Evolutionary conservation across 2,888 invertebrate species (phyloP).

Genomic region (Mythimna albipuncta): DNA sequence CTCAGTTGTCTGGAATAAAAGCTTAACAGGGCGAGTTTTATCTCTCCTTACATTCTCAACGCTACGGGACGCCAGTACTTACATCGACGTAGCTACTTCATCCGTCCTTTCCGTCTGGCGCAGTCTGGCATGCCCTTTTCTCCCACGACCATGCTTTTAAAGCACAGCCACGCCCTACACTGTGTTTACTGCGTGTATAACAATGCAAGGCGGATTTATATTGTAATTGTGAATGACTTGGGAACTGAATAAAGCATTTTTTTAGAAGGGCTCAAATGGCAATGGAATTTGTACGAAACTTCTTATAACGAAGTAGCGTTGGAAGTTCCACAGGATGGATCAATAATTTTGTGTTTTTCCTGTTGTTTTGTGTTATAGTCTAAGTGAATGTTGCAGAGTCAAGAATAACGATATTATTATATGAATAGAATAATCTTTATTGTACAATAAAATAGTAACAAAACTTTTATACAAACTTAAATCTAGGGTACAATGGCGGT

Average conservation of each 20-base stretch:
- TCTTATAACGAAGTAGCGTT: neutral
- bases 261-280: slow-evolving; percentile 12
- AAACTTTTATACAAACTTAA: too few species aligned
- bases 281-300: neutral
- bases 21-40: slow-evolving; percentile 18
- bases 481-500: too few species aligned
- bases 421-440: too few species aligned
- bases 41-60: slow-evolving; percentile 20
- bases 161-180: slow-evolving; percentile 50
- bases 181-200: slow-evolving; percentile 19
- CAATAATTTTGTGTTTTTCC: slow-evolving; percentile 18
- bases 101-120: slow-evolving; percentile 26
- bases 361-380: neutral
- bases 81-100: slow-evolving; percentile 13
- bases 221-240: slow-evolving; percentile 36
- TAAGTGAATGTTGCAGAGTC: neutral
- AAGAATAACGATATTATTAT: neutral
- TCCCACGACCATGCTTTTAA: slow-evolving; percentile 47
- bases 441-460: too few species aligned
- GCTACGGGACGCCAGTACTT: slow-evolving; percentile 12
- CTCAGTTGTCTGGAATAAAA: slow-evolving; percentile 19
- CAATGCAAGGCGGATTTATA: slow-evolving; percentile 36
- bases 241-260: slow-evolving; percentile 25
- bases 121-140: slow-evolving; percentile 46
- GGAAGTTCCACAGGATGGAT: neutral